These are phyloP conservation scores for Paramisgurnus dabryanus DNA, from an alignment of 2,113 vertebrate genomes.

Conservation along the genomic window DNA sequence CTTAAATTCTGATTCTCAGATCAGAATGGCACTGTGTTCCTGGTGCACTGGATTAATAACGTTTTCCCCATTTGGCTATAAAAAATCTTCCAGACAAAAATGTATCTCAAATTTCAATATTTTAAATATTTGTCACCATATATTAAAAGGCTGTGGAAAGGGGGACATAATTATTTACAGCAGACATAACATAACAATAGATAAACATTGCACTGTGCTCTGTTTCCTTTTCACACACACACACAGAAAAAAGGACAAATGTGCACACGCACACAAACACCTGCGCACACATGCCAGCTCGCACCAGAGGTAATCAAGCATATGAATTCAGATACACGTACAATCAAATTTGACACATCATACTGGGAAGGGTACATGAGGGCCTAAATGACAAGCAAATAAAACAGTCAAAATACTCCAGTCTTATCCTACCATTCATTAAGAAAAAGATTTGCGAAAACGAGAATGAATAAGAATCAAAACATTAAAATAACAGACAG, in stretches of 20 bases:
- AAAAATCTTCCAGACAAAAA: conserved; percentile 67
- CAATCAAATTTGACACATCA: conserved; percentile 50
- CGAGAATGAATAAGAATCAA: conserved; percentile 36
- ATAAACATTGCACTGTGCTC: conserved; percentile 66
- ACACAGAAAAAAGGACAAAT: conserved; percentile 50
- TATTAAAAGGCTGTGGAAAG: conserved; percentile 76
- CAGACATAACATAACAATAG: conserved; percentile 59
- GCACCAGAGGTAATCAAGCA: conserved; percentile 76
- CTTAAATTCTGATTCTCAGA: conserved; percentile 41
- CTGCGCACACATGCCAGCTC: conserved; percentile 47
- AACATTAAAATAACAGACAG: conserved; percentile 34
- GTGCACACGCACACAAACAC: conserved; percentile 35
- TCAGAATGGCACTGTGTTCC: conserved; percentile 41
- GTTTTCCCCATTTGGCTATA: conserved; percentile 38
- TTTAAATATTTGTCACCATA: conserved; percentile 56
- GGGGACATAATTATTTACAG: conserved; percentile 72
- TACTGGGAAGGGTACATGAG: conserved; percentile 25
- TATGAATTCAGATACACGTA: conserved; percentile 76
- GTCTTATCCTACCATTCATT: conserved; percentile 13
- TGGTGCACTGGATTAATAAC: conserved; percentile 38
- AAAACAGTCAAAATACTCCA: conserved; percentile 44
- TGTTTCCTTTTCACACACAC: conserved; percentile 41
- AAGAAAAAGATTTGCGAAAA: conserved; percentile 19
- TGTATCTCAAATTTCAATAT: conserved; percentile 70
- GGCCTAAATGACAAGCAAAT: conserved; percentile 44